Conservation (phyloP, 2,888 invertebrate genomes). For the Buathra laborator region DNA sequence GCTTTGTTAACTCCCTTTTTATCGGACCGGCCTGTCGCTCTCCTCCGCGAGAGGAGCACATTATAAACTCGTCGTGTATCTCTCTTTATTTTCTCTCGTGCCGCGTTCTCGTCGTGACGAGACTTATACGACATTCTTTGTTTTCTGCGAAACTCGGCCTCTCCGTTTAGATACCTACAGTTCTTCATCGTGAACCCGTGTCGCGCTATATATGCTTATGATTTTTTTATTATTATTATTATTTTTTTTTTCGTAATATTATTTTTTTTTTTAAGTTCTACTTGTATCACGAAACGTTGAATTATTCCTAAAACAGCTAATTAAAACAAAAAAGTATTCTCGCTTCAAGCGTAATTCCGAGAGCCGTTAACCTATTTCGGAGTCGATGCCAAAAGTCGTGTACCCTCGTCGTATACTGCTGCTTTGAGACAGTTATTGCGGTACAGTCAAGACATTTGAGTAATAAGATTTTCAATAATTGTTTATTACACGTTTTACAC, state of each 20-base stretch:
- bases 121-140: slow-evolving; percentile 25
- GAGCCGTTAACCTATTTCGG: too few species aligned
- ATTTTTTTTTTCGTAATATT: too few species aligned
- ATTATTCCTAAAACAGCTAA: too few species aligned
- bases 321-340: too few species aligned
- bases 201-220: background rate
- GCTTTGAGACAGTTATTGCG: too few species aligned
- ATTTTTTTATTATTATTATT: background rate
- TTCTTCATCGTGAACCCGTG: background rate
- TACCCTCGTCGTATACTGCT: background rate
- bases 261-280: too few species aligned
- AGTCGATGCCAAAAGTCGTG: too few species aligned
- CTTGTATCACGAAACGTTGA: too few species aligned
- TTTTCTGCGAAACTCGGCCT: background rate
- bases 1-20: slow-evolving; percentile 74
- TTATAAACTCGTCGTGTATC: slow-evolving; percentile 63
- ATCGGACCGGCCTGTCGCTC: slow-evolving; percentile 37
- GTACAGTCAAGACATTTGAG: too few species aligned
- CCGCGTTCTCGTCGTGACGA: slow-evolving; percentile 23
- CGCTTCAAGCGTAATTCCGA: too few species aligned
- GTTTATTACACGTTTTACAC: too few species aligned
- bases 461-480: too few species aligned
- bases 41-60: slow-evolving; percentile 44
- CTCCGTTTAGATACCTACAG: background rate
- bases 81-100: slow-evolving; percentile 15